phyloP scores from a whole-genome alignment of 2,797 vertebrate genomes.

The Pseudotriccus pelzelni region DNA sequence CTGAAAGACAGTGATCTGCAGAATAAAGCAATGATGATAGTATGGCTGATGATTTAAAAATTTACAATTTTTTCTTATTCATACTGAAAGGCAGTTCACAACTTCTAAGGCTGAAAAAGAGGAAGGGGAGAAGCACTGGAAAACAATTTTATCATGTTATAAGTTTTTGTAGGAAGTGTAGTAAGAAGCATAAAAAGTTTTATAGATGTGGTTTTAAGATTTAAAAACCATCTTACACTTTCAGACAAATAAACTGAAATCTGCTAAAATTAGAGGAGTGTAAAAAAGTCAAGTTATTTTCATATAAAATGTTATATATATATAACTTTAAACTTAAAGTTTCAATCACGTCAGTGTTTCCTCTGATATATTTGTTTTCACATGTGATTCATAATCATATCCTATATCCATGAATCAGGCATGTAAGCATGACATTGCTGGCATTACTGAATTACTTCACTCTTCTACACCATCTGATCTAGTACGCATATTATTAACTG shows the following conservation, averaged over 20 bases:
- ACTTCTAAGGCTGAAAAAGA: not conserved
- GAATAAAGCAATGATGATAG: not conserved
- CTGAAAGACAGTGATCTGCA: not conserved
- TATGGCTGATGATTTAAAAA: not conserved
- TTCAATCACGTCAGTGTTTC: not conserved
- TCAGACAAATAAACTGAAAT: not conserved
- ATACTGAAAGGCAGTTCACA: not conserved
- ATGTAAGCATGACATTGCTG: slow-evolving; percentile 53
- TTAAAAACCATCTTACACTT: not conserved
- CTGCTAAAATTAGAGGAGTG: not conserved
- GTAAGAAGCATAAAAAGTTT: not conserved
- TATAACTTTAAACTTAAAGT: not conserved
- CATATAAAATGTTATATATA: not conserved
- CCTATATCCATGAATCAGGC: slow-evolving; percentile 57
- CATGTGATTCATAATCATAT: slow-evolving; percentile 50
- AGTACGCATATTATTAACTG: slow-evolving; percentile 55
- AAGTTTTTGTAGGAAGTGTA: not conserved
- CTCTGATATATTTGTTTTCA: slow-evolving; percentile 28
- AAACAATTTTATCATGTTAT: not conserved
- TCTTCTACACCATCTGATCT: slow-evolving; percentile 51
- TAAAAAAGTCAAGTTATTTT: not conserved
- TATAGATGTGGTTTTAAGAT: not conserved
- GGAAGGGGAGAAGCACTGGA: not conserved
- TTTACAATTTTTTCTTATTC: not conserved
- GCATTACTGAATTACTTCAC: slow-evolving; percentile 62